Base-by-base conservation (phyloP, 2,888 invertebrate species). In the Leptura quadrifasciata region DNA sequence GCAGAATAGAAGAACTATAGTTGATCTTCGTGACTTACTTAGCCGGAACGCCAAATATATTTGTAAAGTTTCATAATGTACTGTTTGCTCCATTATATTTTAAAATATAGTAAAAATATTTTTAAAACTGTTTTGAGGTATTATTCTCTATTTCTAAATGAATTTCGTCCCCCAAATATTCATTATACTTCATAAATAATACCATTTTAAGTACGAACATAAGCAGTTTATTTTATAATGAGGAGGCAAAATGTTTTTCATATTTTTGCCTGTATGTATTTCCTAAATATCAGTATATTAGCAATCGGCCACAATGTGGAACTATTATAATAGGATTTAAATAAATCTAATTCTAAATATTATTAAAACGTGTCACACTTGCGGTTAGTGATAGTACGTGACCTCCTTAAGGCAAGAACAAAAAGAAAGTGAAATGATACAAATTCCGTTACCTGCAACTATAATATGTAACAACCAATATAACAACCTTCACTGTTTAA, bases 381-480 rank as follows among this genome's bases (percentile, higher is more conserved):
- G 72, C 64, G 64, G 72, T 72, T 68, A 20, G n/a, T 55, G 70
- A 70, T 61, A 72, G 54, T 74, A 74, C 74, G 74, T 74, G 74
- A 74, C 74, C 74, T 74, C 74, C 69, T 63, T 61, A 68, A 74
- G 69, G 61, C 69, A 74, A 74, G 69, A 69, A 54, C 55, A 55
- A 35, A 74, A 74, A 74, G 74, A 74, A 74, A 74, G 74, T 74
- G 74, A 74, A 74, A 74, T 63, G 68, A 61, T 74, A 69, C 74
- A 63, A 74, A 74, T 74, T 74, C 74, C 74, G 63, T 68, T 74
- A 47, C 47, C 47, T 4, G n/a, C 47, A 47, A 47, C 47, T 47
- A 5, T 47, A 47, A 47, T 47, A 47, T 47, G 47, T 15, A 39
- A 39, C 39, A 39, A 39, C 39, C 10, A 39, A 39, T 39, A 39